Base-by-base conservation (phyloP, 2,113 vertebrate species). In the Corythaixoides concolor region DNA sequence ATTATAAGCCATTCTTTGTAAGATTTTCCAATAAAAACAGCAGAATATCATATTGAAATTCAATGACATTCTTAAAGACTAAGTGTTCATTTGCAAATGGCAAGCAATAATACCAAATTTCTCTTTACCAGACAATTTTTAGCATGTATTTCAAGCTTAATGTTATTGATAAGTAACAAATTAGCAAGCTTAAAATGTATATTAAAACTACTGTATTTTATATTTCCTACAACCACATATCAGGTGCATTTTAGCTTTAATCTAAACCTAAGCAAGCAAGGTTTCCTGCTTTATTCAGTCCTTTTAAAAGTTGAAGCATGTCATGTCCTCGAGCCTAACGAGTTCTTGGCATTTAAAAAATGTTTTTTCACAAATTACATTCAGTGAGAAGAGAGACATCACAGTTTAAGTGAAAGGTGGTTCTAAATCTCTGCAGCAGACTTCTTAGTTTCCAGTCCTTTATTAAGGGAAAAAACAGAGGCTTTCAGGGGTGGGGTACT, bases 1-100 rank as follows among this genome's bases (percentile, higher is more conserved):
- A 87, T 95, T 95, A 89, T 97, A 93, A 97, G 77, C 32, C 64
- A 73, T 87, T 92, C 95, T 95, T 96, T 95, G 66, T 82, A 93
- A 95, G 87, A 52, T 89, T 96, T 96, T 92, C 83, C 94, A 93
- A 94, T 87, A 89, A 96, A 97, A 96, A 92, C 83, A 94, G 88
- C 73, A 89, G 89, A 97, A 92, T 94, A 83, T 95, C 96, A 91
- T 95, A 95, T 87, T 97, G 95, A 87, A 97, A 94, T 93, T 88
- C 58, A 86, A 90, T 0, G 13, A 59, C 74, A 89, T 90, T 97
- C 92, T 92, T 85, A 93, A 94, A 90, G 90, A 91, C 86, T 93
- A 75, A 92, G 39, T 0, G 4, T 55, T 94, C 90, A 90, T 87
- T 97, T 93, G 73, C 83, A 96, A 80, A 72, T 49, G 37, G 72